Evolutionary conservation across 2,888 invertebrate species (phyloP).

Genomic region (Rhamphomyia laevipes): DNA sequence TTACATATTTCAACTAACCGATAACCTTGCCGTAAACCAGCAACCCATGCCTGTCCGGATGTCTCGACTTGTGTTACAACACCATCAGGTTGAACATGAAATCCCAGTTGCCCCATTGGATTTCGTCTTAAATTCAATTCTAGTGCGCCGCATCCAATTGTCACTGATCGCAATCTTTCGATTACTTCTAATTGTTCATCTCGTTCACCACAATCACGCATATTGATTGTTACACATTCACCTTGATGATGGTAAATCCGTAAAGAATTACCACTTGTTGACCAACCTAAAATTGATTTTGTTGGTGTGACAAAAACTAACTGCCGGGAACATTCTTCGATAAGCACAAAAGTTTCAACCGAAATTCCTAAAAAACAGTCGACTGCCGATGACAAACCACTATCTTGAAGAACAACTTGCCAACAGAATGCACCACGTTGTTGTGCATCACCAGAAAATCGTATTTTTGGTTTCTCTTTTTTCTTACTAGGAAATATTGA

Average conservation of each 20-base stretch:
- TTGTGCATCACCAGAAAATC: constrained; percentile 59
- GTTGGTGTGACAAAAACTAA: constrained; percentile 80
- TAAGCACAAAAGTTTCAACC: constrained; percentile 72
- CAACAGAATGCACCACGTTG: constrained; percentile 71
- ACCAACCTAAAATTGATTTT: constrained; percentile 57
- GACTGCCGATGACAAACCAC: constrained; percentile 49
- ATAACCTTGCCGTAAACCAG: constrained; percentile 81
- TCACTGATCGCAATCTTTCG: constrained; percentile 54
- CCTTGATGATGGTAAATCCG: constrained; percentile 88
- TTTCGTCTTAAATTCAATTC: constrained; percentile 74
- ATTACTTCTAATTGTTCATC: constrained; percentile 65
- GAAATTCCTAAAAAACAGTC: constrained; percentile 80
- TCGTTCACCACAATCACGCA: constrained; percentile 56
- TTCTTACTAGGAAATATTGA: constrained; percentile 61
- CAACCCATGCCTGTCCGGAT: constrained; percentile 43
- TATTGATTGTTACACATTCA: constrained; percentile 75
- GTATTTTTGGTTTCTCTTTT: constrained; percentile 62
- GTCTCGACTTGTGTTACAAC: constrained; percentile 62
- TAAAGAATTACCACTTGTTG: constrained; percentile 47
- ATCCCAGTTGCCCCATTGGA: constrained; percentile 72
- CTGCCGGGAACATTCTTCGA: constrained; percentile 72
- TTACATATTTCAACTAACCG: constrained; percentile 85
- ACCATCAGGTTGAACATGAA: constrained; percentile 86
- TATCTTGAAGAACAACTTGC: constrained; percentile 64
- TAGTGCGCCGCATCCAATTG: constrained; percentile 55